phyloP scores from a whole-genome alignment of 2,113 vertebrate genomes.

The Chamaetylas fuelleborni region DNA sequence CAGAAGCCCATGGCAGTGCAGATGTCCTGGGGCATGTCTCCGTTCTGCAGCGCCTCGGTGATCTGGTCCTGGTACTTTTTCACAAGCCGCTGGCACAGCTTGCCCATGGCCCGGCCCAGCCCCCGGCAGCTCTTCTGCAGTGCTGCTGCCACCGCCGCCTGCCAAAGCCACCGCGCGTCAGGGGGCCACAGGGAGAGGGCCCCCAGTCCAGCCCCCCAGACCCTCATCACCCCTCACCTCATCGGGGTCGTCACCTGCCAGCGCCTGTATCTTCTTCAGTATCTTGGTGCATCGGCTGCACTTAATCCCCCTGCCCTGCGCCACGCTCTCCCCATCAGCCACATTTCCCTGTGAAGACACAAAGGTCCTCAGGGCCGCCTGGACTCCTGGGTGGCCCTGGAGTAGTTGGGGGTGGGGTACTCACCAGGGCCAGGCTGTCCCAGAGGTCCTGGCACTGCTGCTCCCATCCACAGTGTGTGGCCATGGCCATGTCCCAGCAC shows the following conservation, averaged over 20 bases:
- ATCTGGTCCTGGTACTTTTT: neutral
- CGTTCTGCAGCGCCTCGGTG: neutral
- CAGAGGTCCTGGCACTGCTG: neutral
- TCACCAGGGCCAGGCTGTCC: neutral
- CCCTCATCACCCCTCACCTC: neutral
- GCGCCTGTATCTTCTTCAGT: neutral
- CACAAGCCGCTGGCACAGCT: neutral
- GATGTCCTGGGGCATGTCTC: neutral
- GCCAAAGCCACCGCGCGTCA: neutral
- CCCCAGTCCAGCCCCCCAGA: rapidly evolving
- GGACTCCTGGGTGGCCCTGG: neutral
- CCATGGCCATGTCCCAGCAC: neutral
- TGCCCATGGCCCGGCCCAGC: rapidly evolving
- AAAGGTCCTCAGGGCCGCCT: neutral
- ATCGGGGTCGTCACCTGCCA: neutral
- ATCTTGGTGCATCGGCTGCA: neutral
- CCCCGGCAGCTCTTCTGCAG: neutral
- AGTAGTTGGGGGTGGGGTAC: neutral
- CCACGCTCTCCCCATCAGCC: rapidly evolving
- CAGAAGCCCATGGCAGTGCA: neutral
- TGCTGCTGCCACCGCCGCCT: neutral
- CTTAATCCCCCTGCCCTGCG: rapidly evolving
- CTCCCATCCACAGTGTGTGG: neutral
- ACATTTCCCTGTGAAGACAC: neutral
- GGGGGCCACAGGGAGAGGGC: rapidly evolving